Percentiles rank a stretch among this genome's conserved stretches.
These are phyloP conservation scores for Otocyon megalotis DNA, from an alignment of 2,113 vertebrate genomes.

Conservation along the genomic window DNA sequence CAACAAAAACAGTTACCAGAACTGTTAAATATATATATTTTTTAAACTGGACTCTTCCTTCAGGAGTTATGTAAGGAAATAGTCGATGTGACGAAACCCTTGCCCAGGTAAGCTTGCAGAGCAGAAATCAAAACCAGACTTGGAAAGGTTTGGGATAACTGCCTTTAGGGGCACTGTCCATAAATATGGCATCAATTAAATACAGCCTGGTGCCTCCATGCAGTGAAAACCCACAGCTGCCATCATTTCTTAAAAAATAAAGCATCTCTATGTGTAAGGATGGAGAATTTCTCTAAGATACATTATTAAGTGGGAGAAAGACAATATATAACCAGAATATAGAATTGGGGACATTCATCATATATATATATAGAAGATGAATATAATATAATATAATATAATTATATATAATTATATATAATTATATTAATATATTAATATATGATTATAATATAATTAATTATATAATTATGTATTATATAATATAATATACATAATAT, in stretches of 20 bases:
- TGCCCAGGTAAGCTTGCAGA: background rate
- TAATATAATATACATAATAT: no score
- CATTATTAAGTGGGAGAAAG: background rate
- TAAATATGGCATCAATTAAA: background rate
- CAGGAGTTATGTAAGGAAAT: background rate
- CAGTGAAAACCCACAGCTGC: background rate
- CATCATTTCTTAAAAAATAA: background rate
- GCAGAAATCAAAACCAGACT: background rate
- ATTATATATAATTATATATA: no score
- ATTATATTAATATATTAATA: no score
- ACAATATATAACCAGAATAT: background rate
- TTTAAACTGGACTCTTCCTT: background rate
- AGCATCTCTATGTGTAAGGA: background rate
- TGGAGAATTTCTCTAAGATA: background rate
- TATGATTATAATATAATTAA: no score
- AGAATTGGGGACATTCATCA: background rate
- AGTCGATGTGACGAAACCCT: background rate
- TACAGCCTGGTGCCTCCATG: no score
- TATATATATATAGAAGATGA: no score
- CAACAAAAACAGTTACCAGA: background rate
- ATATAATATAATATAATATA: no score
- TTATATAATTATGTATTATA: no score
- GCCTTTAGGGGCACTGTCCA: background rate
- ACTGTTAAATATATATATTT: background rate
- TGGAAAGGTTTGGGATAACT: background rate